Base-by-base conservation (phyloP, 2,888 invertebrate species). In the Volucella zonaria region DNA sequence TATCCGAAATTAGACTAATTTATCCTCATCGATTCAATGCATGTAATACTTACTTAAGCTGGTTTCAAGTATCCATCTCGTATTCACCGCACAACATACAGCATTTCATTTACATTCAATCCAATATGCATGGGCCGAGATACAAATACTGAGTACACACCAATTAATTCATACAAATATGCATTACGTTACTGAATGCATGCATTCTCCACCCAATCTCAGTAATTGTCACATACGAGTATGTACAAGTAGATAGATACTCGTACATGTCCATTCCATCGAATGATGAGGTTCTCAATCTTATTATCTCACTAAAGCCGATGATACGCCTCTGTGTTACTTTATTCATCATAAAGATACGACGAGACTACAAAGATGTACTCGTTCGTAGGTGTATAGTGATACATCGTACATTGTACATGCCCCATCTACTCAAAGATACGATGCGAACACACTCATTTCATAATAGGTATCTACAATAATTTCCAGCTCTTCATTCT, bases 91-190 rank as follows among this genome's bases (percentile, higher is more conserved):
- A 56, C 14, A 38, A 40, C 3, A 38, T 40, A 56, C 2, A 67
- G 51, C 18, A 10, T 14, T 23, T 43, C 45, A 67, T 54, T 67
- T 54, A 42, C 43, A 56, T 68, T 31, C 54, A 45, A 31, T 31
- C 14, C 23, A 23, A n/a, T 43, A 8, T 38, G n/a, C 14, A 15
- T 38, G 38, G 8, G 6, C 6, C 6, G 31, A 31, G 31, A 31
- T 31, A 31, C 31, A 31, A 31, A 31, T 31, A 6, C 10, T n/a
- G 12, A 38, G n/a, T 47, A 31, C 11, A 31, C 56, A 58, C 47
- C 73, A 74, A 74, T 74, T 74, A 74, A 64, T 64, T 56, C 42
- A 64, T 66, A 56, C 18, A 64, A 74, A 74, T 74, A 74, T 74
- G 74, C 64, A 56, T 74, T 56, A n/a, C 64, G 47, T 23, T 56